These are phyloP conservation scores for Patella ulyssiponensis DNA, from an alignment of 2,888 invertebrate species.

Conservation along the genomic window DNA sequence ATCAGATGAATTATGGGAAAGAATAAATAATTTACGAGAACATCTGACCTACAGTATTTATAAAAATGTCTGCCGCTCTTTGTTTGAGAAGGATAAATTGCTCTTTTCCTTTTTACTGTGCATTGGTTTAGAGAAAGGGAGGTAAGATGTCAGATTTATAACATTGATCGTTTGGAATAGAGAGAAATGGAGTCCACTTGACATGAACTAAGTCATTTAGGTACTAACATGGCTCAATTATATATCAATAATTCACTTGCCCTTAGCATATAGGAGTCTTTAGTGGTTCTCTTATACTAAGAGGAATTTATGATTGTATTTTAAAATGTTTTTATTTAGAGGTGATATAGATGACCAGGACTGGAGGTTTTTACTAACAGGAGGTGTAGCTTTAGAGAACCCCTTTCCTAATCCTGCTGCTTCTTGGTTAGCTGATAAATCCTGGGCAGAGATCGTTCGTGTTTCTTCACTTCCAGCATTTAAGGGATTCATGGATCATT, in stretches of 20 bases:
- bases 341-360: constrained; percentile 79
- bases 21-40: constrained; percentile 70
- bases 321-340: constrained; percentile 43
- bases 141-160: constrained; percentile 53
- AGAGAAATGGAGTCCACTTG: too few species aligned
- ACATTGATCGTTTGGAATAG: background rate
- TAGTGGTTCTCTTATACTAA: too few species aligned
- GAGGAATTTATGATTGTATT: background rate
- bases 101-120: constrained; percentile 72
- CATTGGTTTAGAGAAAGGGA: constrained; percentile 68
- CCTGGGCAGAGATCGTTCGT: constrained; percentile 87
- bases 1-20: constrained; percentile 76
- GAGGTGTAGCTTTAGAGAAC: constrained; percentile 87
- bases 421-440: constrained; percentile 87
- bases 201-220: too few species aligned
- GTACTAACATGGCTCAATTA: too few species aligned
- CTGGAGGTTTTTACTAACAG: constrained; percentile 87
- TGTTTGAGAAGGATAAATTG: constrained; percentile 73
- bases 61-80: constrained; percentile 76
- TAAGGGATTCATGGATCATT: constrained; percentile 69
- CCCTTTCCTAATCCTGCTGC: constrained; percentile 85
- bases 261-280: too few species aligned
- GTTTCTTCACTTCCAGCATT: constrained; percentile 75
- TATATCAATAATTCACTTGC: too few species aligned
- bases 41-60: constrained; percentile 74